These are phyloP conservation scores for Xestia ashworthii DNA, from an alignment of 2,888 invertebrate species.

Conservation along the genomic window DNA sequence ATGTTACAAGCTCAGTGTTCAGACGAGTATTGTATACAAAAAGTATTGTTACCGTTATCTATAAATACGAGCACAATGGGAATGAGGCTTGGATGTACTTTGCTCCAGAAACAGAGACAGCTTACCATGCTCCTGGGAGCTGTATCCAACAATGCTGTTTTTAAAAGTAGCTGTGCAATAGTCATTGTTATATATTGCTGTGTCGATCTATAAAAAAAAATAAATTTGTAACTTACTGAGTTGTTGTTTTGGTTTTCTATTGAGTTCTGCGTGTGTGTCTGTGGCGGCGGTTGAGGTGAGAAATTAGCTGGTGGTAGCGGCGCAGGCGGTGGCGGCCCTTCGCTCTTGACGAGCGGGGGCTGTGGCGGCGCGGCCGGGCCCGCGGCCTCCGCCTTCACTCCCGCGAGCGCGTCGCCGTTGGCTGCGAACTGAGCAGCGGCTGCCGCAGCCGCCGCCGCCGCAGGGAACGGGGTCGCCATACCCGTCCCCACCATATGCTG, in stretches of 20 bases:
- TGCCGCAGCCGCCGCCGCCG: slow-evolving; percentile 92
- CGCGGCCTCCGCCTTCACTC: slow-evolving; percentile 87
- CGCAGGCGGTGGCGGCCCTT: slow-evolving; percentile 87
- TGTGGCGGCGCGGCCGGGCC: slow-evolving; percentile 83
- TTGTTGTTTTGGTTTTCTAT: slow-evolving; percentile 91
- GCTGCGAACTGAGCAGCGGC: slow-evolving; percentile 91
- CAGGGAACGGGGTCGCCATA: slow-evolving; percentile 94
- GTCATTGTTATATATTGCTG: not conserved
- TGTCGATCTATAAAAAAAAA: not conserved
- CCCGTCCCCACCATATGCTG: slow-evolving; percentile 99
- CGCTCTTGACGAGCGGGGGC: slow-evolving; percentile 89
- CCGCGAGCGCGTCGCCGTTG: slow-evolving; percentile 89
- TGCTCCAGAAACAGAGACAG: slow-evolving; percentile 9
- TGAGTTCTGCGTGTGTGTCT: slow-evolving; percentile 87
- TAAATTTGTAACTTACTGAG: slow-evolving; percentile 78
- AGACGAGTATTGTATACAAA: slow-evolving; percentile 15
- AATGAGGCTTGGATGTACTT: slow-evolving; percentile 13
- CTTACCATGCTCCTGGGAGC: slow-evolving; percentile 4
- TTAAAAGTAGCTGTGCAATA: slow-evolving; percentile 17
- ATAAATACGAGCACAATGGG: slow-evolving; percentile 30
- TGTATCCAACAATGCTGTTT: not conserved
- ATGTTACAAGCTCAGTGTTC: not conserved
- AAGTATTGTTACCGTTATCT: slow-evolving; percentile 21
- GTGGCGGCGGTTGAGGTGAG: slow-evolving; percentile 86
- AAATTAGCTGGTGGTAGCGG: slow-evolving; percentile 86